Conservation (phyloP, 2,888 invertebrate species). For the Pandemis corylana region DNA sequence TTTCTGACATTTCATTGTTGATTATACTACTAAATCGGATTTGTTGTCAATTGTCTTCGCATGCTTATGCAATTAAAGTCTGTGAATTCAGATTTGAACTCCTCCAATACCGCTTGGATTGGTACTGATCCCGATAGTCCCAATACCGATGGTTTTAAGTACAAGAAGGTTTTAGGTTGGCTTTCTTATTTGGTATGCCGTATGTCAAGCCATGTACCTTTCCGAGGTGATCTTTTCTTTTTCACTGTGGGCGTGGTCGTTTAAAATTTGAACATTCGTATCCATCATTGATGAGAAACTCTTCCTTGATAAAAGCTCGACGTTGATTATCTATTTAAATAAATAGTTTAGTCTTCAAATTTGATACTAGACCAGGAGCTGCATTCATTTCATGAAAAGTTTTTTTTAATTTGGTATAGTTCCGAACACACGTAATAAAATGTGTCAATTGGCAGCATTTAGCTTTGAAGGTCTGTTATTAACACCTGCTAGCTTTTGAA, state of each 20-base stretch:
- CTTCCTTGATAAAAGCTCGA: too few relatives aligned
- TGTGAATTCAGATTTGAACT: background rate
- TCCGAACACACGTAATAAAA: too few relatives aligned
- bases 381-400: background rate
- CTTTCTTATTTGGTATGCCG: background rate
- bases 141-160: background rate
- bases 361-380: background rate
- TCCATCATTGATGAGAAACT: too few relatives aligned
- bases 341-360: background rate
- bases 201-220: too few relatives aligned
- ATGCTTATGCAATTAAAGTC: background rate
- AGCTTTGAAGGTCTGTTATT: too few relatives aligned
- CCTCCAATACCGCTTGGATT: background rate
- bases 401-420: background rate
- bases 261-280: too few relatives aligned
- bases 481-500: too few relatives aligned
- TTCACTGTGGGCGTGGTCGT: too few relatives aligned
- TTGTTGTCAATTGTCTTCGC: background rate
- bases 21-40: background rate
- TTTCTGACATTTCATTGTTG: slow-evolving; percentile 13
- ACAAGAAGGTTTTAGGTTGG: background rate
- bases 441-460: too few relatives aligned
- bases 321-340: background rate
- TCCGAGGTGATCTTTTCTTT: too few relatives aligned
- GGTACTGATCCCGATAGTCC: background rate